A percentile compares a stretch with the other conserved stretches of the same genome.
Evolutionary conservation across 2,888 invertebrate species (phyloP).

Genomic region (Aporophyla lueneburgensis): DNA sequence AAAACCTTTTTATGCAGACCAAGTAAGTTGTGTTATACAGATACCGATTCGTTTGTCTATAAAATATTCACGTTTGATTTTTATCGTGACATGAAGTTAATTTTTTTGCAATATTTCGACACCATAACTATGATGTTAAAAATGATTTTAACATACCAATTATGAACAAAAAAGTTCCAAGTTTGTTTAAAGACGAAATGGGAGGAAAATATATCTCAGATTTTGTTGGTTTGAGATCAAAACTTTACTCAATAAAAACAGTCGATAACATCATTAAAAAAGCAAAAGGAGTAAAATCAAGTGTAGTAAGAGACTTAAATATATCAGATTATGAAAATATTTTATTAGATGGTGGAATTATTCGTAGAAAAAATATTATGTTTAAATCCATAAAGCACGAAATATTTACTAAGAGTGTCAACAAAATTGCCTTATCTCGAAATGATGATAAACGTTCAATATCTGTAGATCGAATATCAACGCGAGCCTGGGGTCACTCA

Average conservation of each 20-base stretch:
- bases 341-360: neutral
- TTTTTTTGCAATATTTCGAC: no score
- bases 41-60: conserved; percentile 15
- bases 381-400: conserved; percentile 15
- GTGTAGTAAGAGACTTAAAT: neutral
- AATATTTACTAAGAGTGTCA: neutral
- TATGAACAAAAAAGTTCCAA: no score
- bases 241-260: conserved; percentile 2
- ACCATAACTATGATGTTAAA: no score
- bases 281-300: conserved; percentile 7
- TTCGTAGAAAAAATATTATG: neutral
- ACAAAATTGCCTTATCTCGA: conserved; percentile 1
- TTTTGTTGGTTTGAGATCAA: conserved; percentile 12
- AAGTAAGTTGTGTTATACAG: conserved; percentile 8
- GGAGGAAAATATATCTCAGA: neutral
- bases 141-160: no score
- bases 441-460: conserved; percentile 10
- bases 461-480: neutral
- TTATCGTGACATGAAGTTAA: neutral
- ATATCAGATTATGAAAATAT: neutral
- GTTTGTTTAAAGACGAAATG: neutral
- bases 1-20: conserved; percentile 7
- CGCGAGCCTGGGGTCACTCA: neutral
- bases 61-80: neutral
- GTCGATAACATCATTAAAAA: neutral